Evolutionary conservation across 2,113 vertebrate genomes (phyloP).

Genomic region (Oreocharis arfaki): DNA sequence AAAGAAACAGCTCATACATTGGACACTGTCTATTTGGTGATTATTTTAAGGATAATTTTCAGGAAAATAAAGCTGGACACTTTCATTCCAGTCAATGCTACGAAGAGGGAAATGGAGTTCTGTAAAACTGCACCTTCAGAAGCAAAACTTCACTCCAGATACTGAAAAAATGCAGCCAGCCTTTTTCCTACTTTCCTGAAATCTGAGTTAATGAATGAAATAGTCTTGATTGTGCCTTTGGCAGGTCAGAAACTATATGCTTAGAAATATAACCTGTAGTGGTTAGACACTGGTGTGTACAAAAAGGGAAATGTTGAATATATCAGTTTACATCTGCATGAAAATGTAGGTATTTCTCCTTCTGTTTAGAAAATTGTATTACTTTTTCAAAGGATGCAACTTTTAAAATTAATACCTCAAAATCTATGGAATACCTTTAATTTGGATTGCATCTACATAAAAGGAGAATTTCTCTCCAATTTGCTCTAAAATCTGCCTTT

Average conservation of each 20-base stretch:
- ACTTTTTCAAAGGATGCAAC: not conserved
- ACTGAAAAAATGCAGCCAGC: not conserved
- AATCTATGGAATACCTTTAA: not conserved
- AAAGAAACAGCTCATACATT: not conserved
- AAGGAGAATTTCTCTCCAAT: not conserved
- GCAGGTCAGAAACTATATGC: not conserved
- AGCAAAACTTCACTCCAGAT: not conserved
- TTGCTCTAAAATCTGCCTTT: not conserved
- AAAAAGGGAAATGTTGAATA: not conserved
- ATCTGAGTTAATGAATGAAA: not conserved
- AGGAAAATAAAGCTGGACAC: not conserved
- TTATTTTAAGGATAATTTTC: not conserved
- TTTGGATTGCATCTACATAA: not conserved
- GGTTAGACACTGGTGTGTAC: not conserved
- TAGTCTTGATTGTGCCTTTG: not conserved
- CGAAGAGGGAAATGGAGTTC: not conserved
- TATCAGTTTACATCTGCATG: not conserved
- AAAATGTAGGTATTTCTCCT: not conserved
- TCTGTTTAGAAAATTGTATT: not conserved
- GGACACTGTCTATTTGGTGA: not conserved
- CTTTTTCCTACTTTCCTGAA: not conserved
- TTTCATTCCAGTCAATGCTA: not conserved
- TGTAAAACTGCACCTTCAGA: not conserved
- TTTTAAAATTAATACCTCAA: not conserved
- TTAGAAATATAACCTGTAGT: not conserved